Conservation (phyloP, 2,113 vertebrate genomes). For the Hippocampus barbouri region DNA sequence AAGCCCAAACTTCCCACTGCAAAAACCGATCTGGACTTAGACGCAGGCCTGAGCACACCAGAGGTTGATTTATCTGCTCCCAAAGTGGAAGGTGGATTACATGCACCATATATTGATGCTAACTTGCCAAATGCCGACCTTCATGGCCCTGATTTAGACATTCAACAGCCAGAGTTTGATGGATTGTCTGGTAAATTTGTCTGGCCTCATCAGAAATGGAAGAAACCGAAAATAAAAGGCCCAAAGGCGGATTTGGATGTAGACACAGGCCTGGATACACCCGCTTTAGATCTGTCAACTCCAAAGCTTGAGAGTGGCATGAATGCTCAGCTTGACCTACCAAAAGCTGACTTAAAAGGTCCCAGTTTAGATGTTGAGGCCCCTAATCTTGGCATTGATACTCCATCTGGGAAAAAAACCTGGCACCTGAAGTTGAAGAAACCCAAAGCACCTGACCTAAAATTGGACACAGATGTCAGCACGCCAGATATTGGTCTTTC, state of each 20-base stretch:
- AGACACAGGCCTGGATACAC: constrained; percentile 33
- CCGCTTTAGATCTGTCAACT: constrained; percentile 36
- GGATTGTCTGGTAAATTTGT: constrained; percentile 45
- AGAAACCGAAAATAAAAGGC: constrained; percentile 38
- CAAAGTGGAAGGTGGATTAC: constrained; percentile 41
- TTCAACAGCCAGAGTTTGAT: constrained; percentile 30
- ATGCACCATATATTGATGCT: constrained; percentile 41
- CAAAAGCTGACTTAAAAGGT: constrained; percentile 39
- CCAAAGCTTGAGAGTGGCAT: constrained; percentile 52
- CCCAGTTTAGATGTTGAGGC: constrained; percentile 38
- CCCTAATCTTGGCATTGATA: constrained; percentile 44
- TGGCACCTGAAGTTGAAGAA: constrained; percentile 54
- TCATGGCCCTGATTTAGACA: constrained; percentile 28
- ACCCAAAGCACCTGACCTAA: constrained; percentile 43
- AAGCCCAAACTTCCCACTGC: constrained; percentile 41
- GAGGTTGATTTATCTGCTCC: constrained; percentile 42
- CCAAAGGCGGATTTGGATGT: constrained; percentile 45
- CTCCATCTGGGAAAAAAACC: constrained; percentile 46
- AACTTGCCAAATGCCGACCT: constrained; percentile 38
- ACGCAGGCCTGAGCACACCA: constrained; percentile 41
- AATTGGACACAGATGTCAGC: constrained; percentile 37
- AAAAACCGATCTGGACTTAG: constrained; percentile 35
- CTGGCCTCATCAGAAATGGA: constrained; percentile 55
- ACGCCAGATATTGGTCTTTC: constrained; percentile 47
- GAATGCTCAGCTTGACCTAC: constrained; percentile 45